Evolutionary conservation across 2,888 invertebrate species (phyloP).

Genomic region (Matsumyia berberina): DNA sequence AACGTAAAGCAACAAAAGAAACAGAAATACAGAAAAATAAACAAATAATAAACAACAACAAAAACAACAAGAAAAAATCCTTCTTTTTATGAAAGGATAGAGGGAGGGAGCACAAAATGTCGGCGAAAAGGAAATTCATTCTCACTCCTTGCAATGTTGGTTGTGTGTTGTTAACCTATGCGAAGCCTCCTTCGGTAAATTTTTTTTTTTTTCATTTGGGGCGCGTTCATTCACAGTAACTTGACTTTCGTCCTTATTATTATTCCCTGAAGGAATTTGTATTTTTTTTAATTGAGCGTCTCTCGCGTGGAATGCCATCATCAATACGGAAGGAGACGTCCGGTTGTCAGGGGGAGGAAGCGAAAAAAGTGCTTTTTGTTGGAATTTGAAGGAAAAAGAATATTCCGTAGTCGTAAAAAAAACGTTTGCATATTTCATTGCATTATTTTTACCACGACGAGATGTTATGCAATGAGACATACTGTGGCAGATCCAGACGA

Average conservation of each 20-base stretch:
- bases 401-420: neutral
- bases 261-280: slow-evolving; percentile 50
- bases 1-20: slow-evolving; percentile 66
- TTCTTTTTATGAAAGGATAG: neutral
- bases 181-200: neutral
- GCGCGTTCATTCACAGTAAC: slow-evolving; percentile 67
- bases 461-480: neutral
- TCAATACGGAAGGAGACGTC: slow-evolving; percentile 50
- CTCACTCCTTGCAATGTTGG: slow-evolving; percentile 17
- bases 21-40: slow-evolving; percentile 54
- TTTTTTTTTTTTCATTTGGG: slow-evolving; percentile 26
- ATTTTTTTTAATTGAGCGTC: slow-evolving; percentile 14
- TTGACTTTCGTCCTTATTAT: slow-evolving; percentile 69
- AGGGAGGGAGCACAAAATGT: neutral
- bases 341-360: neutral
- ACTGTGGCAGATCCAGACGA: too few species aligned
- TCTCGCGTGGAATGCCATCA: slow-evolving; percentile 25
- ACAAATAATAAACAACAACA: slow-evolving; percentile 57
- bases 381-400: slow-evolving; percentile 18
- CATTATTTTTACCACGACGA: slow-evolving; percentile 11
- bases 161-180: slow-evolving; percentile 58
- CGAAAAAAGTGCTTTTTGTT: slow-evolving; percentile 10
- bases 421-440: slow-evolving; percentile 6
- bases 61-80: slow-evolving; percentile 4
- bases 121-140: slow-evolving; percentile 49